A percentile compares a stretch with the other conserved stretches of the same genome.
These are phyloP conservation scores for Onthophagus sagittarius DNA, from an alignment of 2,888 invertebrate genomes.

Conservation along the genomic window DNA sequence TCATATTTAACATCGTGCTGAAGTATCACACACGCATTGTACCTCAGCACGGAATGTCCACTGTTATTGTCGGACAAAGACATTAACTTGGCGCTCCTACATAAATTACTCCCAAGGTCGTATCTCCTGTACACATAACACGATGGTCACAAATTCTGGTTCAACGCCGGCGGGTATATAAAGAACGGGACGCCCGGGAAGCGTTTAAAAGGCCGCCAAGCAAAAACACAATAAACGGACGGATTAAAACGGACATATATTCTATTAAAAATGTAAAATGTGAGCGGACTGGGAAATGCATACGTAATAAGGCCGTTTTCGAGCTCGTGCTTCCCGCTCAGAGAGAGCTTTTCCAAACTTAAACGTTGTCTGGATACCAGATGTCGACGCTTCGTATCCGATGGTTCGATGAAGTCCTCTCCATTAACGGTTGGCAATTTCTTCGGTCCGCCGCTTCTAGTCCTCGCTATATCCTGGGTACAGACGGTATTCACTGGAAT, in stretches of 20 bases:
- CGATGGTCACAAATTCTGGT: neutral
- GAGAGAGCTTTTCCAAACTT: neutral
- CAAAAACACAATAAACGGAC: conserved; percentile 39
- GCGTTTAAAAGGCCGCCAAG: neutral
- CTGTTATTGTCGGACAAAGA: neutral
- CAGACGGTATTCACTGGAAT: conserved; percentile 8
- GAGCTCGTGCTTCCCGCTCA: neutral
- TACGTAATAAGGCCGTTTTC: conserved; percentile 39
- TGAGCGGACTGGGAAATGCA: conserved; percentile 45
- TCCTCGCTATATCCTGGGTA: neutral
- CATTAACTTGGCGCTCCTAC: neutral
- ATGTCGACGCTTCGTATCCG: neutral
- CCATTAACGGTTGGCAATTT: neutral
- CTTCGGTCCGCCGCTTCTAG: neutral
- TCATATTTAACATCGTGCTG: neutral
- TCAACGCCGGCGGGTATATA: neutral
- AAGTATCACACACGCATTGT: neutral
- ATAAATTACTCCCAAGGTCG: neutral
- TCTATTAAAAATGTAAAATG: conserved; percentile 49
- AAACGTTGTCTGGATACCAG: neutral
- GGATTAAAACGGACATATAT: conserved; percentile 45
- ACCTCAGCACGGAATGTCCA: neutral
- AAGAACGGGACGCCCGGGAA: neutral
- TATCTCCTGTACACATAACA: neutral
- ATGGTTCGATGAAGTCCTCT: neutral